Evolutionary conservation across 2,888 invertebrate species (phyloP), one percentile per base, ranked within the genome.

Genomic region (Penaeus monodon): DNA sequence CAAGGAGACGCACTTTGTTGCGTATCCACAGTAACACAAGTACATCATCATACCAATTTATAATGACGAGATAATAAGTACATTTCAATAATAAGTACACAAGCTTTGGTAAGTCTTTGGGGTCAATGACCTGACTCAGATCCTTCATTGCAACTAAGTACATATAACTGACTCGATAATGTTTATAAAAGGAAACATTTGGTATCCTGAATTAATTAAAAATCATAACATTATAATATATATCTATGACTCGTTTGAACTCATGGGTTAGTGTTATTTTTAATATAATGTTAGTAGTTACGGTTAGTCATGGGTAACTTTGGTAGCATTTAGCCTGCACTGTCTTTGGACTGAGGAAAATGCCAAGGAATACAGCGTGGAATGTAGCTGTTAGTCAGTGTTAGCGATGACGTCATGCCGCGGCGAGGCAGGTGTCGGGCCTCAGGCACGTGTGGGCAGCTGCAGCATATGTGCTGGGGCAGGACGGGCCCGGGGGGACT

Each of bases 101-200:
- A 81, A 81, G 44, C 81, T 81, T 81, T 81, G 81, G 81, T 81
- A 81, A 81, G 81, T 81, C 81, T 81, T 81, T 81, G 81, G 80
- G 76, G 70, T 57, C 70, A 49, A 57, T n/a, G 70, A 27, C 70
- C 44, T 81, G 76, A 81, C 44, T 81, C 44, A n/a, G 49, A 81
- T 81, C 70, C 49, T 65, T 29, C 33, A 44, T 65, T 81, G 44
- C 57, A 27, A 81, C 70, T 70, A 81, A 81, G 81, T 81, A 81
- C 81, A 81, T 70, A 81, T n/a, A 49, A 68, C 44, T 81, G 81
- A 27, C 49, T n/a, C 27, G 27, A 79, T n/a, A 81, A 68, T 81
- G 38, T 68, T 24, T n/a, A 68, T 68, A 68, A 73, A 44, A 76
- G 49, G n/a, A 77, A 49, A 33, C 65, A 65, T 44, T 81, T 81